Evolutionary conservation across 1,140 invertebrate genomes (phyloP).

Genomic region (Amyelois transitella): DNA sequence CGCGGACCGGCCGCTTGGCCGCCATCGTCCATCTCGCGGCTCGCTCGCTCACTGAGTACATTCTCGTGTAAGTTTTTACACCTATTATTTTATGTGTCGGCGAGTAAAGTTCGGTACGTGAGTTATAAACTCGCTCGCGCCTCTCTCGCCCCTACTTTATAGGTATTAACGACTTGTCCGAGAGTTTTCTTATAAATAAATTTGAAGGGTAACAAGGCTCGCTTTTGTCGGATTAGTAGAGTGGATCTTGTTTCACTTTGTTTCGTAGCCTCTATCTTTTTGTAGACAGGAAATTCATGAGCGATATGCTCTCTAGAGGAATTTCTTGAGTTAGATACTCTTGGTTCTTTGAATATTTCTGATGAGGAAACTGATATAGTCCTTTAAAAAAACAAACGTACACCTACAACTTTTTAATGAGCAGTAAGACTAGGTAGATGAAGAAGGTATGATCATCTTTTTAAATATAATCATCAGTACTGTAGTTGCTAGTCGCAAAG

Average conservation of each 20-base stretch:
- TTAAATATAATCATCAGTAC: background rate
- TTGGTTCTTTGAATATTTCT: too few relatives aligned
- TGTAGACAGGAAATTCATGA: constrained; percentile 54
- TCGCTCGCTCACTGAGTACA: constrained; percentile 68
- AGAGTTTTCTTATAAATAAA: constrained; percentile 75
- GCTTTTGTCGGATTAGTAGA: constrained; percentile 74
- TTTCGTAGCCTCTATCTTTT: constrained; percentile 65
- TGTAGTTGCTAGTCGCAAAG: background rate
- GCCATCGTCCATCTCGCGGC: constrained; percentile 59
- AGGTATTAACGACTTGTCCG: constrained; percentile 74
- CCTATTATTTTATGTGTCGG: constrained; percentile 75
- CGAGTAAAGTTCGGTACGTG: constrained; percentile 74
- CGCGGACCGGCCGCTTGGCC: constrained; percentile 5
- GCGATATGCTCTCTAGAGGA: constrained; percentile 15
- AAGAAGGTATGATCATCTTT: background rate
- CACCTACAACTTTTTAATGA: too few relatives aligned
- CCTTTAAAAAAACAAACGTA: too few relatives aligned
- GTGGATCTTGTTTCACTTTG: constrained; percentile 74
- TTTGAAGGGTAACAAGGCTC: constrained; percentile 74
- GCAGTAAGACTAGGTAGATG: background rate
- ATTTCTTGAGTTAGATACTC: too few relatives aligned
- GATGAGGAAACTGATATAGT: too few relatives aligned
- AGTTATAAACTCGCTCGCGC: constrained; percentile 73
- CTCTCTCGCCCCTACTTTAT: constrained; percentile 73
- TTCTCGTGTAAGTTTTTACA: constrained; percentile 74